phyloP scores from a whole-genome alignment of 1,140 invertebrate species.

The Thalassaphorura encarpata region DNA sequence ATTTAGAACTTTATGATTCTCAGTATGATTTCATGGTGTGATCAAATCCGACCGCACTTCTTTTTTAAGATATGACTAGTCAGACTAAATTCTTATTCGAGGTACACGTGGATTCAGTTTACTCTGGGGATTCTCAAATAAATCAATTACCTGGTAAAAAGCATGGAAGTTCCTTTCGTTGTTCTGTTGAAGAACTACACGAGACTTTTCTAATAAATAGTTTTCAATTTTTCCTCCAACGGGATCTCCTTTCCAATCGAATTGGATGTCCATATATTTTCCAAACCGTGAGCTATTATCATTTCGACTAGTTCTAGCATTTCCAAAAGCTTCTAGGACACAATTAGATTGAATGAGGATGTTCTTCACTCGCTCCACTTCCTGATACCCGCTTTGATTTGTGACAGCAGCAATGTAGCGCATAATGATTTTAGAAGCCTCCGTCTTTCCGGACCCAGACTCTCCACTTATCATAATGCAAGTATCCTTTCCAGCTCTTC shows the following conservation, averaged over 20 bases:
- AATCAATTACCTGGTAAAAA: slow-evolving; percentile 76
- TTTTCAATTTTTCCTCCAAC: slow-evolving; percentile 93
- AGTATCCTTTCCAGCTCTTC: slow-evolving; percentile 77
- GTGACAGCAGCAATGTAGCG: slow-evolving; percentile 97
- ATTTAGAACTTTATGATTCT: too few species aligned
- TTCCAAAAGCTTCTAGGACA: slow-evolving; percentile 93
- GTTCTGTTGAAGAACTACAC: slow-evolving; percentile 82
- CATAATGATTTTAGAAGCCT: slow-evolving; percentile 98
- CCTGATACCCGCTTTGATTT: slow-evolving; percentile 77
- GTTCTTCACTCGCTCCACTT: slow-evolving; percentile 97
- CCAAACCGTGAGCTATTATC: slow-evolving; percentile 97
- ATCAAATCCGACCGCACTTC: too few species aligned
- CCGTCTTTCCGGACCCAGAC: slow-evolving; percentile 92
- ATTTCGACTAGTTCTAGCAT: slow-evolving; percentile 94
- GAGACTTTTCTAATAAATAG: slow-evolving; percentile 91
- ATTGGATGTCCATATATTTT: slow-evolving; percentile 99
- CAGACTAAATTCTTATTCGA: too few species aligned
- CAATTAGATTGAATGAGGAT: slow-evolving; percentile 91
- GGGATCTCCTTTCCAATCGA: slow-evolving; percentile 96
- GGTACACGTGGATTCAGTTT: too few species aligned
- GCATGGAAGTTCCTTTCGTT: slow-evolving; percentile 96
- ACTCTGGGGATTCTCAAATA: too few species aligned
- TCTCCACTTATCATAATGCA: slow-evolving; percentile 96
- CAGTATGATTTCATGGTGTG: too few species aligned
- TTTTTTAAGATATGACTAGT: too few species aligned